Base-by-base conservation (phyloP, 64 coral and sea anemone species). In the Stylophora pistillata region DNA sequence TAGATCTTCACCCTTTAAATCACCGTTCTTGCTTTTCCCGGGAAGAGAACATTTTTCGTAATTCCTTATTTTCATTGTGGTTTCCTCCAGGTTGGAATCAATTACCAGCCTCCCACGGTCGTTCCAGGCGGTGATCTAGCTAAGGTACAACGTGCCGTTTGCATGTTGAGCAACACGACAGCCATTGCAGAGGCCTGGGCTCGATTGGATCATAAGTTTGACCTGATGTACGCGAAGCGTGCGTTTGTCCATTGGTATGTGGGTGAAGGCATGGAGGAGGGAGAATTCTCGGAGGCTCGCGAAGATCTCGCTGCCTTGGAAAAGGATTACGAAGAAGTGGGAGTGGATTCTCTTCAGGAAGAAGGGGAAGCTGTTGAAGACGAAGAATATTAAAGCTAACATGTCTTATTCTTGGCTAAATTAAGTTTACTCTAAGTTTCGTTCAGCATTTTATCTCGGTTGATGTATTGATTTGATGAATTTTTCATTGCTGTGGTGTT, bases 191-290 rank as follows among this genome's bases (percentile, higher is more conserved):
- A 91, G 27, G 89, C 81, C 53, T 85, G 79, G 89, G 89, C 79
- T 41, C 69, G 82, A 26, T 71, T 91, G 53, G 82, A 91, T 34
- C 89, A 91, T 73, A 91, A 91, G 47, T 91, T 91, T 86, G 89
- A 91, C 15, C 34, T 91, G 59, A 91, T 91, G 89, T 91, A 91
- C 26, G 72, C 53, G 10, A 91, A 91, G 81, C 66, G 89, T 16
- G 89, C 89, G 4, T 91, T 91, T 86, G 89, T 90, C 17, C 88
- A 90, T 32, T 90, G 88, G 88, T 90, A 90, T 60, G 88, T 90
- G 26, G 88, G 88, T 7, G 88, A 90, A 68, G 88, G 88, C 34
- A 90, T 90, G 88, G 88, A 90, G 88, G 88, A 90, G 25, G 88
- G 88, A 58, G 88, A 90, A 28, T 90, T 90, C 54, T 82, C 68